Conservation (phyloP, 2,113 vertebrate genomes). For the Sinocyclocheilus rhinocerous region DNA sequence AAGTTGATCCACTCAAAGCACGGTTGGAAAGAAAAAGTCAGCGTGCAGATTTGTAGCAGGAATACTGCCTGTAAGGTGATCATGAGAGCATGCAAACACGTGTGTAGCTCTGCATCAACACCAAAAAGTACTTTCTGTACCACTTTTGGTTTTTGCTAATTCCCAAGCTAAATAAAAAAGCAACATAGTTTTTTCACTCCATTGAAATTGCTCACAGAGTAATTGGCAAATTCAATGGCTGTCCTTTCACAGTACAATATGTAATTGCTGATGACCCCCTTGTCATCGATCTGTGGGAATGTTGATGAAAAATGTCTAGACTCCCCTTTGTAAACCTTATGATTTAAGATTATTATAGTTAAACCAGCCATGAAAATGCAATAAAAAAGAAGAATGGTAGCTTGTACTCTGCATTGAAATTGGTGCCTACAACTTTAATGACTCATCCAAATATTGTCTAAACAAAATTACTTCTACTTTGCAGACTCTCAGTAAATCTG, state of each 20-base stretch:
- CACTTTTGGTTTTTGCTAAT: neutral
- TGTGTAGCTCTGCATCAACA: neutral
- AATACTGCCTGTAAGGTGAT: constrained; percentile 13
- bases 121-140: neutral
- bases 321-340: neutral
- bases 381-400: constrained; percentile 37
- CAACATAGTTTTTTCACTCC: neutral
- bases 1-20: constrained; percentile 43
- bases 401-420: neutral
- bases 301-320: constrained; percentile 34
- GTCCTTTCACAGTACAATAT: constrained; percentile 5
- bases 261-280: constrained; percentile 1
- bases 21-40: constrained; percentile 11
- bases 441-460: constrained; percentile 43
- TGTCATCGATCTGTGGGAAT: constrained; percentile 17
- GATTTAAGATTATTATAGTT: constrained; percentile 23
- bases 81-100: neutral
- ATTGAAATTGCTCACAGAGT: neutral
- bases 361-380: constrained; percentile 29
- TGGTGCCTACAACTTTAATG: constrained; percentile 32
- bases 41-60: constrained; percentile 19
- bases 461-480: constrained; percentile 28
- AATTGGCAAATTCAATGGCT: neutral
- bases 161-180: neutral
- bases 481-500: constrained; percentile 9